Percentiles rank a stretch among this genome's conserved stretches.
These are phyloP conservation scores for Parauchenoglanis punctatus DNA, from an alignment of 2,797 vertebrate species.

Conservation along the genomic window DNA sequence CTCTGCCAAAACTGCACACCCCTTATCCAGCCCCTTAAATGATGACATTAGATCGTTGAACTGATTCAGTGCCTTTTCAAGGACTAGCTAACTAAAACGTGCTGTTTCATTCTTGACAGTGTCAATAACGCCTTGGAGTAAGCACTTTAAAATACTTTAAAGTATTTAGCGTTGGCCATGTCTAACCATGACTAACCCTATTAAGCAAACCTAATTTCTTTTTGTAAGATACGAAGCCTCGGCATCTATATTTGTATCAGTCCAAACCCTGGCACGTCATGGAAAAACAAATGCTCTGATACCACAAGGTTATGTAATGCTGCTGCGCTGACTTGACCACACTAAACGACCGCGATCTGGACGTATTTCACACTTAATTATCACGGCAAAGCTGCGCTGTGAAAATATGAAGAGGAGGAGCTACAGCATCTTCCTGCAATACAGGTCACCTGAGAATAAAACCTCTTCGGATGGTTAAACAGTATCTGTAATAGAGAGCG, in stretches of 20 bases:
- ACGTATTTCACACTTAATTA: neutral
- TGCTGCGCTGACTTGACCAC: neutral
- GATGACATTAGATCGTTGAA: slow-evolving; percentile 11
- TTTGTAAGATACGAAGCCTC: neutral
- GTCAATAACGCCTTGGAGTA: slow-evolving; percentile 33
- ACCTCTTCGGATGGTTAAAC: neutral
- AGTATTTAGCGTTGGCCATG: neutral
- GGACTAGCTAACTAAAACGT: slow-evolving; percentile 41
- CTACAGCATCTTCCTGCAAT: neutral
- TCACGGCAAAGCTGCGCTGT: neutral
- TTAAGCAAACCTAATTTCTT: neutral
- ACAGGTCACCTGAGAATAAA: neutral
- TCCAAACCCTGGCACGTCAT: neutral
- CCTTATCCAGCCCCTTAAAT: slow-evolving; percentile 30
- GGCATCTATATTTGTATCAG: neutral
- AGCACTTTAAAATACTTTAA: slow-evolving; percentile 11
- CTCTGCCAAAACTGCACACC: slow-evolving; percentile 54
- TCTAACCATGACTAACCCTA: neutral
- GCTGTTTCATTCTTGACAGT: slow-evolving; percentile 25
- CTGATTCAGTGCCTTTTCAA: slow-evolving; percentile 53
- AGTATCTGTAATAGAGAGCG: too few relatives aligned
- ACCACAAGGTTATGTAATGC: neutral
- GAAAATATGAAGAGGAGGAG: neutral
- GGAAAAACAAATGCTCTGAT: neutral
- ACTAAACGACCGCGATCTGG: neutral